phyloP scores from a whole-genome alignment of 2,888 invertebrate genomes.

The Limnephilus lunatus region DNA sequence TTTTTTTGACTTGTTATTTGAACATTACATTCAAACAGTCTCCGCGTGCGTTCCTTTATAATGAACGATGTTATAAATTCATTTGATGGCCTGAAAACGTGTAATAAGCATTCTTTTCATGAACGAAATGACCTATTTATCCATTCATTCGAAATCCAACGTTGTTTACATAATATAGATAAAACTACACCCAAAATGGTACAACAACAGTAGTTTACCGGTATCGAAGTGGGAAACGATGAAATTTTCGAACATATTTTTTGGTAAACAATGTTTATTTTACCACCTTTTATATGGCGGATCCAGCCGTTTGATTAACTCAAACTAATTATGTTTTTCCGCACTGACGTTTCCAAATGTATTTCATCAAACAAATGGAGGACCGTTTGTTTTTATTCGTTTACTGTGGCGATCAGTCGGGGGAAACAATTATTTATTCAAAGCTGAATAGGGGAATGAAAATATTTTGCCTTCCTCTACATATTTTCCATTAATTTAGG shows the following conservation, averaged over 20 bases:
- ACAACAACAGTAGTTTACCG: not conserved
- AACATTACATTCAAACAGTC: too few species aligned
- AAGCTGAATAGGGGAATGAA: not conserved
- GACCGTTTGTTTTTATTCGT: not conserved
- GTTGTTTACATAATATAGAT: not conserved
- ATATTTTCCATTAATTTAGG: too few species aligned
- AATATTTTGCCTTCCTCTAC: not conserved
- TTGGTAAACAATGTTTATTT: not conserved
- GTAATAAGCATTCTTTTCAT: not conserved
- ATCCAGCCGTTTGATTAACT: conserved; percentile 40
- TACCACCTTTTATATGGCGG: conserved; percentile 13
- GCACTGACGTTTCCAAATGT: conserved; percentile 40
- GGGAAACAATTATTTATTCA: not conserved
- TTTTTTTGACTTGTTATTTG: too few species aligned
- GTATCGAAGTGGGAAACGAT: not conserved
- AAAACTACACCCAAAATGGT: not conserved
- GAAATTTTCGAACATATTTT: not conserved
- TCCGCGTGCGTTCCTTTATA: too few species aligned
- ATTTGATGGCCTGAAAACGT: not conserved
- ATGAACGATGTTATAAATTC: not conserved
- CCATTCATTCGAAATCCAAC: not conserved
- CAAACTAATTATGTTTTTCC: conserved; percentile 45
- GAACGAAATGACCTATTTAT: not conserved
- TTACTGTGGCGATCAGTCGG: not conserved
- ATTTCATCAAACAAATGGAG: conserved; percentile 8